A percentile compares a stretch with the other conserved stretches of the same genome.
phyloP scores from a whole-genome alignment of 2,888 invertebrate species.

The Dexiosoma caninum region DNA sequence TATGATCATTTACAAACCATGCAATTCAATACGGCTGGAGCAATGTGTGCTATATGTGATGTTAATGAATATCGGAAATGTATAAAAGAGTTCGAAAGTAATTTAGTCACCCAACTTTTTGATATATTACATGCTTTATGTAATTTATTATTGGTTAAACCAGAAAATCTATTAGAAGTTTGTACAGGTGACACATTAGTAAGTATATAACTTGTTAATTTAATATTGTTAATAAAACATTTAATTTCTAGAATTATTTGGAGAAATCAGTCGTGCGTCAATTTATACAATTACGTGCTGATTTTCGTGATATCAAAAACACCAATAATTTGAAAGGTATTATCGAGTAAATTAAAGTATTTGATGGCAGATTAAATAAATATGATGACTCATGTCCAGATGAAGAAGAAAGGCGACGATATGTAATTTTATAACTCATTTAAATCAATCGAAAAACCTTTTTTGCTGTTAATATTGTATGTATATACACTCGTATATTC shows the following conservation, averaged over 20 bases:
- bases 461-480: too few species aligned
- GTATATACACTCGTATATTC: too few species aligned
- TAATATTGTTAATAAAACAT: conserved; percentile 60
- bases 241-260: conserved; percentile 86
- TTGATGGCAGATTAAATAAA: not conserved
- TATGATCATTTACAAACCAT: conserved; percentile 96
- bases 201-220: conserved; percentile 73
- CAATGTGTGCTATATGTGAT: conserved; percentile 98
- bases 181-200: conserved; percentile 96
- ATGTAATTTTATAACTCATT: too few species aligned
- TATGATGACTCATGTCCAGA: too few species aligned
- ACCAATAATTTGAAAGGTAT: conserved; percentile 82
- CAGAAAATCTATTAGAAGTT: conserved; percentile 96
- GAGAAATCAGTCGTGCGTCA: conserved; percentile 93
- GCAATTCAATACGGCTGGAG: conserved; percentile 96
- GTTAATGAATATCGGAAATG: conserved; percentile 97
- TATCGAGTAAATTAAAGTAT: conserved; percentile 72
- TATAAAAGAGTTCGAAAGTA: conserved; percentile 84
- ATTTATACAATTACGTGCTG: conserved; percentile 95
- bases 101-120: conserved; percentile 91
- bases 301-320: conserved; percentile 91
- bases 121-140: conserved; percentile 97
- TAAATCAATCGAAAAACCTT: too few species aligned
- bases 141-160: conserved; percentile 95
- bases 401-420: too few species aligned